Base-by-base conservation (phyloP, 2,797 vertebrate genomes). In the Geotrypetes seraphini region DNA sequence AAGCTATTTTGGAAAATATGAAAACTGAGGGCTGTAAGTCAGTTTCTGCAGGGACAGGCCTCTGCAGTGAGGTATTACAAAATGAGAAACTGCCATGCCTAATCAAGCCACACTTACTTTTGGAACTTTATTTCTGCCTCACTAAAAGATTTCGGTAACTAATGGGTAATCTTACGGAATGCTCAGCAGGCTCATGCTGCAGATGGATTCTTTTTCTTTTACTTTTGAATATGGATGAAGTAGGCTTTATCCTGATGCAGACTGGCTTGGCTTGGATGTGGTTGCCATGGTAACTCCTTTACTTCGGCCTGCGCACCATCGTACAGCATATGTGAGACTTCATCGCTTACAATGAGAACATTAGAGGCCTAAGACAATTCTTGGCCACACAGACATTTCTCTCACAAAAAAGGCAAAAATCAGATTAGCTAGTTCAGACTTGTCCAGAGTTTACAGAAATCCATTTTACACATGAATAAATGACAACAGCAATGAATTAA, bases 31-130 rank as follows among this genome's bases (percentile, higher is more conserved):
- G 29, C 31, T 17, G 10, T 10, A 6, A 36, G 22, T 16, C 24
- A 11, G 45, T 58, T 43, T 24, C 16, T 13, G 7, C 3, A 25
- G 18, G 30, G 16, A 16, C 7, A 4, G n/a, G n/a, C n/a, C n/a
- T n/a, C n/a, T 49, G 43, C 42, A 59, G 46, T 3, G 22, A 53
- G 62, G 50, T 0, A 2, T 34, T 57, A 51, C 60, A 61, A 53
- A 34, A n/a, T n/a, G n/a, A n/a, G n/a, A n/a, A n/a, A n/a, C n/a
- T n/a, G n/a, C n/a, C n/a, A n/a, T n/a, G 52, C 40, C 39, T 48
- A 13, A 28, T 61, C 20, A 15, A 16, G 26, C 25, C 20, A 23
- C 1, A 10, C 50, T 31, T 1, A 0, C 11, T 46, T 72, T 51
- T n/a, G n/a, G n/a, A 38, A 50, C 25, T 1, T 6, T 50, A 49